phyloP scores from a whole-genome alignment of 2,797 vertebrate genomes.

The Anguilla obscura region DNA sequence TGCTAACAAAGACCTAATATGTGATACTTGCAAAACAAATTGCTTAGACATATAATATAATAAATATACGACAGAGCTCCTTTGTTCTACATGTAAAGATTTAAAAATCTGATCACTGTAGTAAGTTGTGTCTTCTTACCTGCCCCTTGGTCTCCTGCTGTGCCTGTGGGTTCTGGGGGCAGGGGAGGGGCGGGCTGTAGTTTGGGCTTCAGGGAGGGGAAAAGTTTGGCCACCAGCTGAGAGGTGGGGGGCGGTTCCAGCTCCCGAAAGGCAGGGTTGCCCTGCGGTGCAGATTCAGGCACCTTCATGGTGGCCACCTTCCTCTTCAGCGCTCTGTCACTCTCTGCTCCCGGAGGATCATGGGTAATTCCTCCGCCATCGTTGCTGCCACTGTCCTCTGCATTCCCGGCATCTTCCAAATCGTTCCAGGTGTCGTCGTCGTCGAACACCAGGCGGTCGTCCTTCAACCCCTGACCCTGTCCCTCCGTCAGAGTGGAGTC shows the following conservation, averaged over 20 bases:
- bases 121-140: slow-evolving; percentile 53
- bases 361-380: not conserved
- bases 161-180: slow-evolving; percentile 49
- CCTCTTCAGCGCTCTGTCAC: slow-evolving; percentile 69
- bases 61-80: no score
- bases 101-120: not conserved
- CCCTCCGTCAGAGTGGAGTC: slow-evolving; percentile 64
- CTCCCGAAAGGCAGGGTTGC: slow-evolving; percentile 42
- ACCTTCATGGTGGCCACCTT: slow-evolving; percentile 77
- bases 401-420: slow-evolving; percentile 69
- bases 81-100: not conserved
- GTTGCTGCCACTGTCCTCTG: not conserved
- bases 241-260: slow-evolving; percentile 72
- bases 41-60: not conserved
- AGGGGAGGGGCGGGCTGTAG: slow-evolving; percentile 59
- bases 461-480: slow-evolving; percentile 47
- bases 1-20: not conserved
- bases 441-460: slow-evolving; percentile 78
- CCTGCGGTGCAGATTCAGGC: slow-evolving; percentile 53
- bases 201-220: slow-evolving; percentile 85
- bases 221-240: slow-evolving; percentile 84
- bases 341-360: slow-evolving; percentile 24
- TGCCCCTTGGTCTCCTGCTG: slow-evolving; percentile 48
- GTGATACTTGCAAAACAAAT: not conserved
- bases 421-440: slow-evolving; percentile 94